These are phyloP conservation scores for Bombus soroeensis DNA, from an alignment of 1,140 invertebrate genomes.

Conservation along the genomic window DNA sequence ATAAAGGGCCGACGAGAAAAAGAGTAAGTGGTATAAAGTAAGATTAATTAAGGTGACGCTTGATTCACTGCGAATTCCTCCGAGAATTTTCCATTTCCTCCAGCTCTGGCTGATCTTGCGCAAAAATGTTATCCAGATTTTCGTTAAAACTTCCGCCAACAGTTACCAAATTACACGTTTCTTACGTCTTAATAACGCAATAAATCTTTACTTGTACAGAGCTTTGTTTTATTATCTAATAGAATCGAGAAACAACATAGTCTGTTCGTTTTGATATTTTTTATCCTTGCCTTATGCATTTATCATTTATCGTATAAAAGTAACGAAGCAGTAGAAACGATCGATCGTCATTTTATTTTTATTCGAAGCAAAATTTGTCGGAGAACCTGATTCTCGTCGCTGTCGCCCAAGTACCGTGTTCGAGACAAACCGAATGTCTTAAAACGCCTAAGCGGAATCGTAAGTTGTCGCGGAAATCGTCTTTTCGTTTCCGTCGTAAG, in stretches of 20 bases:
- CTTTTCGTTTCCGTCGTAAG: neutral
- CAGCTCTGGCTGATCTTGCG: neutral
- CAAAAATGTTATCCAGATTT: neutral
- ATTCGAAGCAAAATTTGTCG: too few species aligned
- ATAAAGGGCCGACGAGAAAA: constrained; percentile 31
- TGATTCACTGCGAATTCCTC: constrained; percentile 62
- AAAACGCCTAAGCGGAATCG: neutral
- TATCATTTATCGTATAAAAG: too few species aligned
- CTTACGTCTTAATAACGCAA: neutral
- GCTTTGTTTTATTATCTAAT: neutral
- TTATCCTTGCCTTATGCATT: too few species aligned
- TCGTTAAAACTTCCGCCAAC: neutral
- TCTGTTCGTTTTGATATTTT: too few species aligned
- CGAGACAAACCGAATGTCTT: neutral
- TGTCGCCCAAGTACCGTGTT: neutral
- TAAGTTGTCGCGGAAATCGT: neutral
- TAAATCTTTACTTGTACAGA: neutral
- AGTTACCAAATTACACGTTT: neutral
- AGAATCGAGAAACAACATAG: too few species aligned
- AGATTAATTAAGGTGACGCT: constrained; percentile 73
- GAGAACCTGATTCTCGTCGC: neutral
- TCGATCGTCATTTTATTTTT: too few species aligned
- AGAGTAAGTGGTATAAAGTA: constrained; percentile 9
- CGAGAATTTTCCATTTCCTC: constrained; percentile 11
- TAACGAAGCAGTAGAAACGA: too few species aligned